Conservation (phyloP, 2,797 vertebrate genomes). For the Propithecus perrieri region DNA sequence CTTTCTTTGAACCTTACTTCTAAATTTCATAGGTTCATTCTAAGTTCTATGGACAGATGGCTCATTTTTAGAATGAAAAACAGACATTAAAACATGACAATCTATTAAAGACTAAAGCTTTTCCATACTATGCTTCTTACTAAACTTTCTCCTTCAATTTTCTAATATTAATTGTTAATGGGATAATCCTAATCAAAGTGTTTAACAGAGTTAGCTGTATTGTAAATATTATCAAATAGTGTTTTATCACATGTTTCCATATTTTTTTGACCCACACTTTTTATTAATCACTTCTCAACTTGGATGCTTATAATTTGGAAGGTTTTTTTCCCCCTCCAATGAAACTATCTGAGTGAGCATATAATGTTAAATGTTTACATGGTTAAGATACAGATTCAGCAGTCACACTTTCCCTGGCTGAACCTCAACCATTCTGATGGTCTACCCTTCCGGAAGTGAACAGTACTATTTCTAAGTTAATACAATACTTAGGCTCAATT, state of each 20-base stretch:
- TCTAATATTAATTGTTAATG: not conserved
- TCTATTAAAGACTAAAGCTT: not conserved
- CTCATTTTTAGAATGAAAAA: slow-evolving; percentile 17
- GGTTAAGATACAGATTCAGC: fast-evolving
- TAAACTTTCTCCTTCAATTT: not conserved
- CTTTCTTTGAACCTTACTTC: slow-evolving; percentile 1
- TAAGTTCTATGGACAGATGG: not conserved
- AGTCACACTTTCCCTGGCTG: not conserved
- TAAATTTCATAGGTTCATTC: not conserved
- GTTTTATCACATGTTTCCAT: not conserved
- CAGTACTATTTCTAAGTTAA: not conserved
- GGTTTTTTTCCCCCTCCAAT: too few species aligned
- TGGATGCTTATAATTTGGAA: not conserved
- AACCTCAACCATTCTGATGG: not conserved
- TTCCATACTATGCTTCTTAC: not conserved
- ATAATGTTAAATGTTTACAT: not conserved
- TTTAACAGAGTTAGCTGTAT: not conserved
- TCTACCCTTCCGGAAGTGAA: not conserved
- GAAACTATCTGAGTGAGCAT: not conserved
- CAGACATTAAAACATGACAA: not conserved
- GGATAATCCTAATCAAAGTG: not conserved
- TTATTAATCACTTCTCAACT: not conserved
- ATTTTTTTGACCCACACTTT: not conserved
- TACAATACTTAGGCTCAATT: slow-evolving; percentile 58
- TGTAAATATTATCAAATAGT: not conserved